Evolutionary conservation across 1,140 invertebrate species (phyloP), one percentile per base, ranked within the genome.

Genomic region (Zeugodacus cucurbitae): DNA sequence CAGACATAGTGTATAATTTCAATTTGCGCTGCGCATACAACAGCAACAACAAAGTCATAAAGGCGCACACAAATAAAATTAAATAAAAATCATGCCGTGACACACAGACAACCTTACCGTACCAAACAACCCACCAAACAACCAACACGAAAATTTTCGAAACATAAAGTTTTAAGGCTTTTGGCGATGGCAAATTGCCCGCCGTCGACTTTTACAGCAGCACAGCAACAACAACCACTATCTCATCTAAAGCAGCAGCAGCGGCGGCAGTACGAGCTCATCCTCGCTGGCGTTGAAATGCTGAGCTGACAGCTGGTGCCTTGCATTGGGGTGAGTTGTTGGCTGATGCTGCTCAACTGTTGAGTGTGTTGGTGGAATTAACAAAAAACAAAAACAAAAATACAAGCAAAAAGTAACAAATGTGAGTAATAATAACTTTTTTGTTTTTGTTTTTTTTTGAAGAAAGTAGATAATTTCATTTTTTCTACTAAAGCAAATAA

Each of bases 81-180:
- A 82, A 82, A 48, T 82, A 44, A 82, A 82, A 82, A 74, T 74
- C 67, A 37, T 34, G 34, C 32, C 20, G 29, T 3, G n/a, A 67
- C 62, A 32, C 29, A 67, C 29, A 11, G 29, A 7, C 59, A 62
- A 62, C 59, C n/a, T n/a, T n/a, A n/a, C n/a, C n/a, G n/a, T n/a
- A n/a, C n/a, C 29, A 17, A 41, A 22, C 67, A 74, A 74, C 3
- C 22, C 1, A 59, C n/a, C 8, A n/a, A 59, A 2, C 7, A 32
- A 54, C 10, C 48, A 54, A 54, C 48, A 54, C 48, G 32, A 48
- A 82, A 26, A 48, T 82, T 82, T 82, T 82, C 17, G 7, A 20
- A 82, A 82, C 41, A 82, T 82, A 82, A 82, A 82, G 74, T 82
- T 82, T 82, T 82, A 44, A 82, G 26, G 74, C 41, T 48, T 82